Base-by-base conservation (phyloP, 2,797 vertebrate species). In the Poecilia wingei region DNA sequence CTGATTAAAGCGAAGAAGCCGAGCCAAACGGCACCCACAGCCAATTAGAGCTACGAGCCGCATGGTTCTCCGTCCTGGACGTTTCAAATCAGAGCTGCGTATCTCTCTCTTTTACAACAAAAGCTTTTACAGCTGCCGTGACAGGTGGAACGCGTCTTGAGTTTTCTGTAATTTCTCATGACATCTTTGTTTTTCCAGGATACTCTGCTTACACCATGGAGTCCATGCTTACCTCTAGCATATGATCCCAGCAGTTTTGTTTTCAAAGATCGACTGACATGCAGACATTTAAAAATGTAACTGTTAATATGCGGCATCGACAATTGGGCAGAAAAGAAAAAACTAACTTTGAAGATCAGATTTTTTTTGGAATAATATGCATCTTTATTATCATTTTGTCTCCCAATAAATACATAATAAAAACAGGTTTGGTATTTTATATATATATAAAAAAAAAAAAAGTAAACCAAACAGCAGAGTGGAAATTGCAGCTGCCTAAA, bases 321-420 rank as follows among this genome's bases (percentile, higher is more conserved):
- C 31, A 66, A 20, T 20, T 8, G 36, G 18, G 46, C 43, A 73
- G 82, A 84, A 0, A n/a, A 80, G 10, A 80, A 51, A 57, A 59
- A 73, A 75, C 71, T 76, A 47, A 81, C 80, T 31, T 41, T 49
- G 78, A 53, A 75, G 69, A 77, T 79, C 33, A 36, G 9, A 43
- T 69, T 90, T 92, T 87, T 89, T 90, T 41, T 41, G 41, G 93
- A 86, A 75, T 10, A 55, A 72, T 39, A 22, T 22, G 45, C 39
- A 79, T 66, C 84, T 49, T 77, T 64, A 80, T 83, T 47, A 53
- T 1, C 4, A 55, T 47, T 76, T 74, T 86, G 41, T 82, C 45
- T 71, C 76, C 85, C 75, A 88, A 94, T 92, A 92, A 91, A 93
- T 92, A 91, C 69, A 81, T 64, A 84, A 81, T 78, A 91, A 93